Conservation (phyloP, 1,140 invertebrate species). For the Megathymus violae region DNA sequence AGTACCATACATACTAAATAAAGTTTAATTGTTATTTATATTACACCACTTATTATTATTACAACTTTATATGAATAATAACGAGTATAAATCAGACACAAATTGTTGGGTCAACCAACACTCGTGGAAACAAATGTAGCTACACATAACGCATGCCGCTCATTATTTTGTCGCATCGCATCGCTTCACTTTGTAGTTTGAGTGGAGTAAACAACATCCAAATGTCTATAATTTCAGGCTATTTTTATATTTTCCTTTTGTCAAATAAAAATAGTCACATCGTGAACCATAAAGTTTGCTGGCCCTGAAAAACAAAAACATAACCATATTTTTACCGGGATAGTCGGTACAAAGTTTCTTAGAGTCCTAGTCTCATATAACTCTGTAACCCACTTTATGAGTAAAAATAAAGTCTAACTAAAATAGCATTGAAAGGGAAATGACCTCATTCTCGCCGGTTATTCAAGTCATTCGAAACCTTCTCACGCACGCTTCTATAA, state of each 20-base stretch:
- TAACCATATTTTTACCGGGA: slow-evolving; percentile 27
- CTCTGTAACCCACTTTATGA: slow-evolving; percentile 54
- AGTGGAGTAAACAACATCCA: slow-evolving; percentile 58
- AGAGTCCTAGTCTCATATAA: slow-evolving; percentile 31
- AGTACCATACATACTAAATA: no score
- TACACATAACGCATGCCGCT: slow-evolving; percentile 24
- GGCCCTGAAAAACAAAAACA: slow-evolving; percentile 40
- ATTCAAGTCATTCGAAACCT: slow-evolving; percentile 61
- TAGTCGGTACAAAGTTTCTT: slow-evolving; percentile 29
- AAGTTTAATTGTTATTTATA: no score
- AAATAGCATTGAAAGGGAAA: slow-evolving; percentile 73
- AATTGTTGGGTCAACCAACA: slow-evolving; percentile 10
- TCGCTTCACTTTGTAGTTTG: slow-evolving; percentile 43
- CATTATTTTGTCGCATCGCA: slow-evolving; percentile 54
- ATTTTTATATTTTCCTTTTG: slow-evolving; percentile 39
- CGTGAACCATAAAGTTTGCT: slow-evolving; percentile 37
- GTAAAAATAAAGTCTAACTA: slow-evolving; percentile 65
- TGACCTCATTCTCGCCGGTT: slow-evolving; percentile 63
- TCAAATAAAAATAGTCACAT: slow-evolving; percentile 33
- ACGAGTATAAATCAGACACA: slow-evolving; percentile 10
- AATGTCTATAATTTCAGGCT: slow-evolving; percentile 37
- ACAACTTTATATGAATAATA: no score
- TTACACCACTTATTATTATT: no score
- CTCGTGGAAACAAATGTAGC: slow-evolving; percentile 6
- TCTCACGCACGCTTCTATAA: slow-evolving; percentile 73